These are phyloP conservation scores for Globicephala melas DNA, from an alignment of 2,113 vertebrate species.

Conservation along the genomic window DNA sequence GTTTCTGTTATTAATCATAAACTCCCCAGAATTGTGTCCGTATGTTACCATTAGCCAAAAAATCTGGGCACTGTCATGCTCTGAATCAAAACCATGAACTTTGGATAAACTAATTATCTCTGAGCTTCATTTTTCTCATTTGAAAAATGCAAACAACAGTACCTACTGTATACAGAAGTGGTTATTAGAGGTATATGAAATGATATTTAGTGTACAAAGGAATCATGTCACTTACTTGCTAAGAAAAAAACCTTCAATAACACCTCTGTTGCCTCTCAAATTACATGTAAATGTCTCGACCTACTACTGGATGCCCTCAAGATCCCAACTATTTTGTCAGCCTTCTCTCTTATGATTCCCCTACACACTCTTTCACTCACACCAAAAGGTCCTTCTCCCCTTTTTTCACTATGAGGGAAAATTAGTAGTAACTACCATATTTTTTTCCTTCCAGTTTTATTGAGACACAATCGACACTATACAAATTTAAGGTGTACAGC, in stretches of 20 bases:
- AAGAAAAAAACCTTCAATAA: background rate
- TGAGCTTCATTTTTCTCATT: constrained; percentile 20
- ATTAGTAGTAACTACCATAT: background rate
- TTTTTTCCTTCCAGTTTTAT: background rate
- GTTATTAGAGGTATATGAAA: background rate
- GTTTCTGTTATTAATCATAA: constrained; percentile 3
- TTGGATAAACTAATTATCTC: background rate
- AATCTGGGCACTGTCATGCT: background rate
- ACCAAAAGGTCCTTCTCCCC: background rate
- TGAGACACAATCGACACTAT: background rate
- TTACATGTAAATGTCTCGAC: background rate
- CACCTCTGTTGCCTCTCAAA: background rate
- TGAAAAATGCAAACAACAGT: constrained; percentile 14
- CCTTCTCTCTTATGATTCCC: background rate
- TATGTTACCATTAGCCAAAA: background rate
- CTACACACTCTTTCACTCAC: background rate
- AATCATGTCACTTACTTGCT: background rate
- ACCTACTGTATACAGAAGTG: background rate
- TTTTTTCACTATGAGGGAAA: background rate
- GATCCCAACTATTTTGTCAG: background rate
- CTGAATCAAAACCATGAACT: background rate
- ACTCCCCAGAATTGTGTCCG: background rate
- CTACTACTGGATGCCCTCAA: background rate
- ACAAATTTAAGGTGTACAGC: background rate
- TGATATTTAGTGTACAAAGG: background rate